These are phyloP conservation scores for Zhengitettix transpicula DNA, from an alignment of 2,888 invertebrate species.

Conservation along the genomic window DNA sequence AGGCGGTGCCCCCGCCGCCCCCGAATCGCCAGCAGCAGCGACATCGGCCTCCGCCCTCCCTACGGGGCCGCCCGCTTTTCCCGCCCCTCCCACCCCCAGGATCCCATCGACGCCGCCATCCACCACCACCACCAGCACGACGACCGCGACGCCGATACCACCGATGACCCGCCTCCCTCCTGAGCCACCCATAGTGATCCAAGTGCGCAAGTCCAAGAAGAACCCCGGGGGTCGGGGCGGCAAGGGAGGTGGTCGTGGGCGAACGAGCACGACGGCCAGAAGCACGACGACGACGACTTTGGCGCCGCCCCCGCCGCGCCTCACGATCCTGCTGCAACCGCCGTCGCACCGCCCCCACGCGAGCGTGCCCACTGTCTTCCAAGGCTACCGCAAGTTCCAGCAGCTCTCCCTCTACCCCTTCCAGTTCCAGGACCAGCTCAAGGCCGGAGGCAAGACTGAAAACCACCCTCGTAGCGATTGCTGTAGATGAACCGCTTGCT, in stretches of 20 bases:
- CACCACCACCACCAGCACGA: slow-evolving; percentile 21
- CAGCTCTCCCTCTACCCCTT: too few species aligned
- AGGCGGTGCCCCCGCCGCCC: slow-evolving; percentile 23
- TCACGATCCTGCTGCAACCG: slow-evolving; percentile 3
- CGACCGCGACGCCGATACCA: slow-evolving; percentile 7
- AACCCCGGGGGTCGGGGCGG: too few species aligned
- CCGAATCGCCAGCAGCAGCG: slow-evolving; percentile 19
- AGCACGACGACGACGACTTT: background rate
- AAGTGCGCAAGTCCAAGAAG: slow-evolving; percentile 1
- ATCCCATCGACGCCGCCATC: slow-evolving; percentile 6
- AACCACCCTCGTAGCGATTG: too few species aligned
- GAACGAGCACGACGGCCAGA: too few species aligned
- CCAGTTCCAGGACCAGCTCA: too few species aligned
- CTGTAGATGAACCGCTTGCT: too few species aligned
- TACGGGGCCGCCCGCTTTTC: background rate
- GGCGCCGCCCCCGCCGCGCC: slow-evolving; percentile 2
- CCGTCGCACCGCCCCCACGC: background rate
- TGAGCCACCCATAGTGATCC: slow-evolving; percentile 20
- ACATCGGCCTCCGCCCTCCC: slow-evolving; percentile 17
- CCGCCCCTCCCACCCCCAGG: slow-evolving; percentile 11
- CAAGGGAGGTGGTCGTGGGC: too few species aligned
- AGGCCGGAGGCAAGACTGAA: too few species aligned
- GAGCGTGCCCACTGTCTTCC: too few species aligned
- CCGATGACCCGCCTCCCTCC: slow-evolving; percentile 24
- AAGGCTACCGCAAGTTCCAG: too few species aligned